phyloP scores from a whole-genome alignment of 2,113 vertebrate genomes.

The Nibea albiflora region DNA sequence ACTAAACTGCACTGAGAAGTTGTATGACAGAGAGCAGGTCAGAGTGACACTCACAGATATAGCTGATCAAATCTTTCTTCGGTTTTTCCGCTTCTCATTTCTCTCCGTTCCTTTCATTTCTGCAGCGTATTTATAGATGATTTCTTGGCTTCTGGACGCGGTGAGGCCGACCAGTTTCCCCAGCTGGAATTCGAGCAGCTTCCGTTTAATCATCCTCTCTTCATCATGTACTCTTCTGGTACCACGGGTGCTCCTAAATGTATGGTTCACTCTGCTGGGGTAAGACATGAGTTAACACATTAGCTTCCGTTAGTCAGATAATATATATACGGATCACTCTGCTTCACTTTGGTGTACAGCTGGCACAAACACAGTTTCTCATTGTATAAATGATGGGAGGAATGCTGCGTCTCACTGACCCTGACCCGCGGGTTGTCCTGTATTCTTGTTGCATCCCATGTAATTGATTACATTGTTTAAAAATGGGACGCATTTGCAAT shows the following conservation, averaged over 20 bases:
- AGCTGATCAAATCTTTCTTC: not conserved
- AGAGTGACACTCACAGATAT: not conserved
- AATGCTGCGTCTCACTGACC: not conserved
- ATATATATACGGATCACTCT: not conserved
- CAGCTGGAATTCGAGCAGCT: slow-evolving; percentile 99
- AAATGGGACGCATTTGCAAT: not conserved
- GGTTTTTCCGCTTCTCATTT: not conserved
- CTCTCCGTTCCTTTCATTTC: not conserved
- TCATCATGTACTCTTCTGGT: slow-evolving; percentile 97
- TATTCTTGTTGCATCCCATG: not conserved
- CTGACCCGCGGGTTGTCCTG: not conserved
- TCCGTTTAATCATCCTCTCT: slow-evolving; percentile 94
- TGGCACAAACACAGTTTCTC: not conserved
- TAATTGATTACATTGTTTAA: not conserved
- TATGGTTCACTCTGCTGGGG: slow-evolving; percentile 98
- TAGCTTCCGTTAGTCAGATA: not conserved
- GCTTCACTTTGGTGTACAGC: not conserved
- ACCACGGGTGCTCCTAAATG: slow-evolving; percentile 97
- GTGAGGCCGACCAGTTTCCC: slow-evolving; percentile 87
- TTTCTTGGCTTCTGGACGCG: slow-evolving; percentile 87
- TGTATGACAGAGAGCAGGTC: not conserved
- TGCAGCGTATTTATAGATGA: slow-evolving; percentile 92
- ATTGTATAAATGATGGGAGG: not conserved
- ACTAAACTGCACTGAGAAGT: not conserved
- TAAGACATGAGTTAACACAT: slow-evolving; percentile 80